phyloP scores from a whole-genome alignment of 2,888 invertebrate genomes.

The Rhingia rostrata region DNA sequence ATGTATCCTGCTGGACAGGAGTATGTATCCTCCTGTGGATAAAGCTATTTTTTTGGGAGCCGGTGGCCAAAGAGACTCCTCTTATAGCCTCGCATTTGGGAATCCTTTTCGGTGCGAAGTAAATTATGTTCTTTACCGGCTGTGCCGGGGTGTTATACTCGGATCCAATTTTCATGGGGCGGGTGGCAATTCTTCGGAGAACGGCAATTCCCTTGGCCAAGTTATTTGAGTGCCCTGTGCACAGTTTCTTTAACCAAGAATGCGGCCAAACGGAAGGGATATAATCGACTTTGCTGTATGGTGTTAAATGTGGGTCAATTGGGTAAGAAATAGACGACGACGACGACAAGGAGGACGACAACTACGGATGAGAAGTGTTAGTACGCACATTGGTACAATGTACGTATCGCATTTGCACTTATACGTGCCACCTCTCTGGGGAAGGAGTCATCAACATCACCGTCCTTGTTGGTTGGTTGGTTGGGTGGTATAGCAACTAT shows the following conservation, averaged over 20 bases:
- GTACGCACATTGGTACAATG: constrained; percentile 27
- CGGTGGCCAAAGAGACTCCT: not conserved
- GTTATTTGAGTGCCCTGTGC: constrained; percentile 38
- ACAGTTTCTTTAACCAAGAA: constrained; percentile 8
- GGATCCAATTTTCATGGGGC: constrained; percentile 56
- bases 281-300: constrained; percentile 55
- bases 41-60: constrained; percentile 37
- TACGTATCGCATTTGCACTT: constrained; percentile 25
- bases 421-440: not conserved
- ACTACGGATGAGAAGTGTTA: not conserved
- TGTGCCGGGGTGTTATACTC: constrained; percentile 40
- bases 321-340: constrained; percentile 36
- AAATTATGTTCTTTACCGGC: constrained; percentile 59
- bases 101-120: constrained; percentile 31
- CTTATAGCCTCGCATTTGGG: not conserved
- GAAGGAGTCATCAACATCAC: not conserved
- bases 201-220: constrained; percentile 43
- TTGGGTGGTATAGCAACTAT: not conserved
- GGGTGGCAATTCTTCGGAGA: constrained; percentile 28
- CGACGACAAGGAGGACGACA: not conserved
- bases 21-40: constrained; percentile 44
- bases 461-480: not conserved
- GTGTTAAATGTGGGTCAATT: constrained; percentile 63
- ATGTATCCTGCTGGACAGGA: not conserved
- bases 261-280: constrained; percentile 22